Percentiles rank a stretch among this genome's conserved stretches.
Evolutionary conservation across 2,113 vertebrate species (phyloP).

Genomic region (Monarcha castaneiventris): DNA sequence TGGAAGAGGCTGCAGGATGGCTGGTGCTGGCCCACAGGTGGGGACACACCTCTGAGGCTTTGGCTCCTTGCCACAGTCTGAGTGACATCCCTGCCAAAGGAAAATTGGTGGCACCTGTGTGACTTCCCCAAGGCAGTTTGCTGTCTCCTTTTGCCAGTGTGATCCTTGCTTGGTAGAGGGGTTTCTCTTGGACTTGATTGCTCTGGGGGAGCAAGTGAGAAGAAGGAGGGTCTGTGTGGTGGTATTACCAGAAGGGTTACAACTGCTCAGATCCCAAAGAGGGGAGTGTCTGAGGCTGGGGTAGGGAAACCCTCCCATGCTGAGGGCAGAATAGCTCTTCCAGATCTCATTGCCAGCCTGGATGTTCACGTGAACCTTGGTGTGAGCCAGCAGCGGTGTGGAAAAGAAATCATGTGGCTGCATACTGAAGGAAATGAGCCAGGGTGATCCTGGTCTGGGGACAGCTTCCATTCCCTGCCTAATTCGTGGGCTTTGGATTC

Average conservation of each 20-base stretch:
- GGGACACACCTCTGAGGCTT: neutral
- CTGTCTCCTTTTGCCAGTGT: neutral
- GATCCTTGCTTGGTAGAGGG: neutral
- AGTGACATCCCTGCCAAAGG: neutral
- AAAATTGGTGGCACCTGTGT: neutral
- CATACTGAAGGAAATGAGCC: neutral
- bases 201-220: neutral
- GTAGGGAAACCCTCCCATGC: neutral
- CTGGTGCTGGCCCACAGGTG: neutral
- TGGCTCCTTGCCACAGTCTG: neutral
- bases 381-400: neutral
- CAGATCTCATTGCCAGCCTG: neutral
- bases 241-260: neutral
- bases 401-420: neutral
- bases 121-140: neutral
- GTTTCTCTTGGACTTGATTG: neutral
- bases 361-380: rapidly evolving
- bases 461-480: neutral
- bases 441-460: neutral
- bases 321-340: neutral
- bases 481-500: neutral
- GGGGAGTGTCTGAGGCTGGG: neutral
- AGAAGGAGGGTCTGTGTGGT: neutral
- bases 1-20: neutral
- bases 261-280: neutral